Evolutionary conservation across 1,140 invertebrate species (phyloP).

Genomic region (Drosophila nebulosa): DNA sequence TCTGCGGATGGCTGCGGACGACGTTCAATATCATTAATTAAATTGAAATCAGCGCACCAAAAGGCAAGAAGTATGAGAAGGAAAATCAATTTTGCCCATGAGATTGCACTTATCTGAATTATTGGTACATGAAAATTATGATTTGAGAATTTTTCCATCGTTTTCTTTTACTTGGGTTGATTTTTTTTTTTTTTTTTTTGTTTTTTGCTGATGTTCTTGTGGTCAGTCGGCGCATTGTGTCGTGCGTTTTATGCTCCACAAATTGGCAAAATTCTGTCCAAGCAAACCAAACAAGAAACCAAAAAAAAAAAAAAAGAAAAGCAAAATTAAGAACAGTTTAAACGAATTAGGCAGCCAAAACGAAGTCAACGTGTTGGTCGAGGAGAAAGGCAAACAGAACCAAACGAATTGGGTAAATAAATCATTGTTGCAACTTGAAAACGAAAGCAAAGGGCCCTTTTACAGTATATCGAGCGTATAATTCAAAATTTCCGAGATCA

Average conservation of each 20-base stretch:
- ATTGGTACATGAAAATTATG: conserved; percentile 78
- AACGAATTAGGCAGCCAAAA: conserved; percentile 73
- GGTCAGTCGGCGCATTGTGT: conserved; percentile 53
- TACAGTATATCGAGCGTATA: not conserved
- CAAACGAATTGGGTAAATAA: conserved; percentile 23
- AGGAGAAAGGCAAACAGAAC: conserved; percentile 44
- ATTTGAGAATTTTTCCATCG: conserved; percentile 45
- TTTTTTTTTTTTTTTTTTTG: not conserved
- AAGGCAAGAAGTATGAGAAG: conserved; percentile 14
- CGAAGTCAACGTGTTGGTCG: conserved; percentile 51
- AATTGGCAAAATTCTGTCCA: conserved; percentile 60
- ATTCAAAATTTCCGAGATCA: not conserved
- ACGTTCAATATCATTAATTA: conserved; percentile 72
- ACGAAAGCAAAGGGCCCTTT: conserved; percentile 43
- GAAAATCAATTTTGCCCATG: conserved; percentile 74
- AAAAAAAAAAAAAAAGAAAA: not conserved
- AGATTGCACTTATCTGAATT: conserved; percentile 64
- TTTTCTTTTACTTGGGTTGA: conserved; percentile 11
- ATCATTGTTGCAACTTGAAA: conserved; percentile 9
- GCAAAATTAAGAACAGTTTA: conserved; percentile 42
- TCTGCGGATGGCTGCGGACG: conserved; percentile 64
- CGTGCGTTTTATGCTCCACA: conserved; percentile 76
- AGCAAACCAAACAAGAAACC: not conserved
- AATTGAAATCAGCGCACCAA: conserved; percentile 64
- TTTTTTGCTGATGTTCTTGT: conserved; percentile 14